A percentile compares a stretch with the other conserved stretches of the same genome.
phyloP scores from a whole-genome alignment of 2,797 vertebrate species.

The Eupleurogrammus muticus region DNA sequence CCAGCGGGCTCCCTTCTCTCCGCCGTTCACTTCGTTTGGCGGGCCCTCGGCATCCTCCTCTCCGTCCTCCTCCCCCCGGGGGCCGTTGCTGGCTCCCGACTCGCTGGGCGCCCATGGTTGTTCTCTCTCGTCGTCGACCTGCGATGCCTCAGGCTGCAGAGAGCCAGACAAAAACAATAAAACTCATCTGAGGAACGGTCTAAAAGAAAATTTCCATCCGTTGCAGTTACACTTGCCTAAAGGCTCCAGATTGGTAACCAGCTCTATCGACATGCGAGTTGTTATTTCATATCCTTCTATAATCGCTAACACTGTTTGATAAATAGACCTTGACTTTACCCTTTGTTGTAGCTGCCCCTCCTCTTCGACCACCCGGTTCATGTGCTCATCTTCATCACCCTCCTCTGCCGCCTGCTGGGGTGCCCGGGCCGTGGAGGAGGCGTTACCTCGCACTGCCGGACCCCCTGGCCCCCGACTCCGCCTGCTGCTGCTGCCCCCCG shows the following conservation, averaged over 20 bases:
- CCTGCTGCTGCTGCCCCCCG: conserved; percentile 99
- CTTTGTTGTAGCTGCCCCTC: conserved; percentile 72
- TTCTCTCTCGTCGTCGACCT: conserved; percentile 71
- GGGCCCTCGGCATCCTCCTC: conserved; percentile 82
- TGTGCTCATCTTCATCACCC: conserved; percentile 88
- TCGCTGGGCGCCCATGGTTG: conserved; percentile 81
- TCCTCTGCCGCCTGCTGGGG: conserved; percentile 93
- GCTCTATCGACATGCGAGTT: neutral
- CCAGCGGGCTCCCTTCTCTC: conserved; percentile 85
- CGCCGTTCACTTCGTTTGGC: conserved; percentile 86
- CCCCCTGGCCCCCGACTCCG: conserved; percentile 93
- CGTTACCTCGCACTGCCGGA: conserved; percentile 93
- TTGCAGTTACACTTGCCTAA: neutral
- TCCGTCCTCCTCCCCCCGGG: conserved; percentile 72
- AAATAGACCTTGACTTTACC: conserved; percentile 50
- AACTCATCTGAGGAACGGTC: neutral
- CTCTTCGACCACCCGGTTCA: conserved; percentile 86
- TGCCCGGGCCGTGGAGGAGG: conserved; percentile 95
- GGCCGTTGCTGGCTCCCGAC: conserved; percentile 73
- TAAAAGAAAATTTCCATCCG: conserved; percentile 2
- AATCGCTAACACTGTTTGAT: neutral
- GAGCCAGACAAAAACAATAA: neutral
- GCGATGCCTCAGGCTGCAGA: conserved; percentile 66
- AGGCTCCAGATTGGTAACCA: conserved; percentile 1
- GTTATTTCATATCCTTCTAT: neutral